Conservation (phyloP, 2,113 vertebrate species). For the Gopherus flavomarginatus region DNA sequence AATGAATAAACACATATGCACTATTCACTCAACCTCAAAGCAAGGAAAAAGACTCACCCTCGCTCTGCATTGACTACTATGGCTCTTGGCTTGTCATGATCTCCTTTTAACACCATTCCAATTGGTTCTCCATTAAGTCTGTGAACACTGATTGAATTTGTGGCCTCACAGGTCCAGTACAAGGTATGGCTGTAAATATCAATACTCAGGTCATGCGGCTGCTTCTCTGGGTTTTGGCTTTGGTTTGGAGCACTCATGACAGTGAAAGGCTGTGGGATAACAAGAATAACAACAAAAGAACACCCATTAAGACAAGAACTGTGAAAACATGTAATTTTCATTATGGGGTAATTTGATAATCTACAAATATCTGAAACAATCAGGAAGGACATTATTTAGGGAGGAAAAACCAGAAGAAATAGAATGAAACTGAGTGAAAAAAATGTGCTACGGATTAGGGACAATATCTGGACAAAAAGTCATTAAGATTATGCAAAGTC, state of each 20-base stretch:
- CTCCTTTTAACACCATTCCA: conserved; percentile 91
- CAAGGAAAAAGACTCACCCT: conserved; percentile 79
- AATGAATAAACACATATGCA: not conserved
- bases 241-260: conserved; percentile 82
- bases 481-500: not conserved
- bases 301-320: accelerated
- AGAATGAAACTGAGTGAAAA: not conserved
- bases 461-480: not conserved
- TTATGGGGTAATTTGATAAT: not conserved
- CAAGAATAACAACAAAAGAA: not conserved
- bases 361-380: not conserved
- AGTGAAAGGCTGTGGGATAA: conserved; percentile 81
- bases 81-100: conserved; percentile 88
- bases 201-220: conserved; percentile 93
- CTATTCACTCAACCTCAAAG: not conserved
- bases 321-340: accelerated
- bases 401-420: not conserved
- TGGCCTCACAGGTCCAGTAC: conserved; percentile 95
- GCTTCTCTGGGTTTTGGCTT: conserved; percentile 83
- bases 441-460: not conserved
- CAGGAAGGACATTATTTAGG: not conserved
- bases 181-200: conserved; percentile 91
- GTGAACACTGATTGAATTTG: conserved; percentile 91
- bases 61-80: conserved; percentile 91
- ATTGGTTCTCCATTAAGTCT: conserved; percentile 84